Percentiles rank a stretch among this genome's conserved stretches.
These are phyloP conservation scores for Oreochromis spilurus DNA, from an alignment of 2,113 vertebrate genomes.

Conservation along the genomic window DNA sequence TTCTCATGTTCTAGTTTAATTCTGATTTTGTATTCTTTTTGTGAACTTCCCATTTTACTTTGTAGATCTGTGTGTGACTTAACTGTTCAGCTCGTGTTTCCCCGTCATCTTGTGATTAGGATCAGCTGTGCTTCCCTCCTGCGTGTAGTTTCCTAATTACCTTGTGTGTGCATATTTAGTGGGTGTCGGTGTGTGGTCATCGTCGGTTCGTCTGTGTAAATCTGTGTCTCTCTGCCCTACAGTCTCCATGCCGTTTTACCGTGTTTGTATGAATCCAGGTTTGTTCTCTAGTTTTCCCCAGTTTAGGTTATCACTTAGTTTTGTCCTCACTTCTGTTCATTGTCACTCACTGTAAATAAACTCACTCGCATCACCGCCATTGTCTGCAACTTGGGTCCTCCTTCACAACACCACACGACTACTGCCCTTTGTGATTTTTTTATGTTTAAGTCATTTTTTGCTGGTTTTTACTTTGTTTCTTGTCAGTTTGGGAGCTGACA, in stretches of 20 bases:
- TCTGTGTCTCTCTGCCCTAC: background rate
- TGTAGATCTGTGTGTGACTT: background rate
- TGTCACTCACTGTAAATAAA: background rate
- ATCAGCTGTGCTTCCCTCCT: background rate
- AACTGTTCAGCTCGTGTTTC: background rate
- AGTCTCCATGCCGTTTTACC: background rate
- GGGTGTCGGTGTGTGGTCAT: background rate
- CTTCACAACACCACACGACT: background rate
- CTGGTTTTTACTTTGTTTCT: too few relatives aligned
- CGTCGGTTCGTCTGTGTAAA: background rate
- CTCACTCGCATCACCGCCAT: background rate
- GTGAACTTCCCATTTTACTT: background rate
- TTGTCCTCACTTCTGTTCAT: background rate
- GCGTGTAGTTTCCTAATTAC: background rate
- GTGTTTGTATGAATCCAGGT: background rate
- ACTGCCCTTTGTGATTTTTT: background rate
- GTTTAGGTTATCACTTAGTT: background rate
- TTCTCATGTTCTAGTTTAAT: too few relatives aligned
- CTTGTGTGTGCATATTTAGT: background rate
- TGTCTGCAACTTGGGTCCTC: background rate
- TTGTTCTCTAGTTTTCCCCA: background rate
- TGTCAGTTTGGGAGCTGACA: too few relatives aligned
- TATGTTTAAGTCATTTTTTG: too few relatives aligned
- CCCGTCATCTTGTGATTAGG: background rate
- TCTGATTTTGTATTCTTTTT: too few relatives aligned